phyloP scores from a whole-genome alignment of 2,113 vertebrate genomes.

The Mandrillus leucophaeus region DNA sequence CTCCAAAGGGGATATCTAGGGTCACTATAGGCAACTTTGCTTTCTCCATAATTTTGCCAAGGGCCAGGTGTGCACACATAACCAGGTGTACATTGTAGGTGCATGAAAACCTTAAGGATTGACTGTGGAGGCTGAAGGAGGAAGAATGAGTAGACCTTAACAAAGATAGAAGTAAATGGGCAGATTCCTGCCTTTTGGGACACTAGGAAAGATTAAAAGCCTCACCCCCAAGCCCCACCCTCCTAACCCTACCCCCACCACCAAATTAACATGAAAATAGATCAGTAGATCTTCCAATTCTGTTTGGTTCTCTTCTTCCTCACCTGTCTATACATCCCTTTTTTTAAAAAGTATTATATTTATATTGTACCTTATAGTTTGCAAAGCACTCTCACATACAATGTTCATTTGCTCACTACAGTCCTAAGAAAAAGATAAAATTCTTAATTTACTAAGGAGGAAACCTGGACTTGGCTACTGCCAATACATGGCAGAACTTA shows the following conservation, averaged over 20 bases:
- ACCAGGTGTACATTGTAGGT: background rate
- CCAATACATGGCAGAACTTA: background rate
- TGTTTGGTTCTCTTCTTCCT: background rate
- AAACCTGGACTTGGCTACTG: background rate
- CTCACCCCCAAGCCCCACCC: too few relatives aligned
- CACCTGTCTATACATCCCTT: background rate
- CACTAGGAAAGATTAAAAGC: background rate
- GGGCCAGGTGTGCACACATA: background rate
- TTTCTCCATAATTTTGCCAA: slow-evolving; percentile 3
- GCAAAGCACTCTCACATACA: background rate
- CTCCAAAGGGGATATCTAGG: background rate
- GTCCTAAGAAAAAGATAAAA: slow-evolving; percentile 5
- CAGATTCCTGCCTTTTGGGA: background rate
- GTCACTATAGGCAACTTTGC: background rate
- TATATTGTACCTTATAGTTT: background rate
- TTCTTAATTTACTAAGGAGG: background rate
- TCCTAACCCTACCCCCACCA: too few relatives aligned
- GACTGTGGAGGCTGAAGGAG: background rate
- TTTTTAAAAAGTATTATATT: background rate
- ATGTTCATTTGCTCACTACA: background rate
- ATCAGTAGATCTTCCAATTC: background rate
- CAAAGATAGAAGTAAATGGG: background rate
- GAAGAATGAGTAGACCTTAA: background rate
- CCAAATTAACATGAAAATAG: background rate
- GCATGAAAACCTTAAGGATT: background rate